phyloP scores from a whole-genome alignment of 1,140 invertebrate species.

The Agrypnia vestita region DNA sequence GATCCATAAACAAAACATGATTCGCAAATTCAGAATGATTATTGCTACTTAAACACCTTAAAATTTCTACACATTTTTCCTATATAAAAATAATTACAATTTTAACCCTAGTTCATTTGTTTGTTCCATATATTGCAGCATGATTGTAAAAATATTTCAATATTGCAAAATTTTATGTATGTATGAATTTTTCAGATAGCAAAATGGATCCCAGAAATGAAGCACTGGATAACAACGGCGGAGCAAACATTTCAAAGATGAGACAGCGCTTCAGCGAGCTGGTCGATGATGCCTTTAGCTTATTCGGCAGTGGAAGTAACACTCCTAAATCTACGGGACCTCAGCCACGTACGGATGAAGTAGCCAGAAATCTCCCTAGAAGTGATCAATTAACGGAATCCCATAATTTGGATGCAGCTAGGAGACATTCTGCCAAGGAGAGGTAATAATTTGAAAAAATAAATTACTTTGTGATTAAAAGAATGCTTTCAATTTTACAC shows the following conservation, averaged over 20 bases:
- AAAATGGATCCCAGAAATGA: constrained; percentile 17
- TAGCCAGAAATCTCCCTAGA: constrained; percentile 7
- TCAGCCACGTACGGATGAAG: neutral
- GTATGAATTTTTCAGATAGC: constrained; percentile 16
- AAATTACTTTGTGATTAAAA: no score
- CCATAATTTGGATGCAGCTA: constrained; percentile 8
- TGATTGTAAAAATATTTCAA: no score
- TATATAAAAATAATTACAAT: neutral
- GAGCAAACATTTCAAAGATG: constrained; percentile 65
- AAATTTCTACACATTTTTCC: no score
- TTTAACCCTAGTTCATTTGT: neutral
- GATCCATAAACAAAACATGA: no score
- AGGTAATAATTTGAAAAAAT: constrained; percentile 26
- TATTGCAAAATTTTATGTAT: no score
- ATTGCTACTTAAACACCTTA: no score
- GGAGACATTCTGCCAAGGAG: constrained; percentile 57
- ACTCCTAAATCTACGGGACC: constrained; percentile 64
- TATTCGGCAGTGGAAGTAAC: constrained; percentile 66
- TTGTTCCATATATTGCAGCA: no score
- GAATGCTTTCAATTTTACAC: no score
- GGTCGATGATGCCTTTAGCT: constrained; percentile 70
- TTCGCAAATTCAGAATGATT: no score
- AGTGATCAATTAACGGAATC: neutral
- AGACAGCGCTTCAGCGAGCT: constrained; percentile 69
- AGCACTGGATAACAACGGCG: constrained; percentile 2